Conservation (phyloP, 2,888 invertebrate species). For the Mythimna albipuncta region DNA sequence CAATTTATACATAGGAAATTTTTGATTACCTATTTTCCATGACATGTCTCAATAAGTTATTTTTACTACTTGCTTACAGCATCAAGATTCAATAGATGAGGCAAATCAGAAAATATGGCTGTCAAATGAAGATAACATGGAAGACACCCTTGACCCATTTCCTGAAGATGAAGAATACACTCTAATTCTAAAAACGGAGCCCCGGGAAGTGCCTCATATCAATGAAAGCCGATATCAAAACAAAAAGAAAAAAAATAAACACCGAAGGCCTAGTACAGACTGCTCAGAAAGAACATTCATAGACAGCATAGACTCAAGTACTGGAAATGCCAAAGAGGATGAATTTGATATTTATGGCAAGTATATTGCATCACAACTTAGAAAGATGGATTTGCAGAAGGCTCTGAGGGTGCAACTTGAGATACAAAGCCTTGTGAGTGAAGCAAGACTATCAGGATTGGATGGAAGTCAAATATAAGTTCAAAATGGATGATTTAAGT, state of each 20-base stretch:
- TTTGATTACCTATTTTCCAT: too few species aligned
- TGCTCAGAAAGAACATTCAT: conserved; percentile 71
- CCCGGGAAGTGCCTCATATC: conserved; percentile 59
- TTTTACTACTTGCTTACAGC: conserved; percentile 43
- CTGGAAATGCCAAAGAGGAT: conserved; percentile 76
- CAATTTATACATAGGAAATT: too few species aligned
- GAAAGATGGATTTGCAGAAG: conserved; percentile 81
- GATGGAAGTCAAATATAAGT: conserved; percentile 43
- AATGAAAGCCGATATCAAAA: conserved; percentile 59
- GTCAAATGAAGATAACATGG: conserved; percentile 59
- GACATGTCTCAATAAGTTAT: too few species aligned
- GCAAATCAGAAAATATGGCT: conserved; percentile 66
- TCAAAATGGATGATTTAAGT: background rate
- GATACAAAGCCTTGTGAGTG: conserved; percentile 83
- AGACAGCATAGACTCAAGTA: conserved; percentile 68
- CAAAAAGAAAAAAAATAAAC: conserved; percentile 78
- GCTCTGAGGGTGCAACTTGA: conserved; percentile 83
- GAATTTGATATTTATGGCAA: conserved; percentile 88
- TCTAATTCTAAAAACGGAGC: conserved; percentile 74
- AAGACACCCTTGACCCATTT: conserved; percentile 68
- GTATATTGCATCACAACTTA: conserved; percentile 85
- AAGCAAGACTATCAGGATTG: conserved; percentile 81
- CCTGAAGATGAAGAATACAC: conserved; percentile 70
- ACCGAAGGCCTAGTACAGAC: conserved; percentile 71
- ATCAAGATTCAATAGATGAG: conserved; percentile 63